These are phyloP conservation scores for Melanotaenia pygmaea DNA, from an alignment of 2,797 vertebrate genomes.

Conservation along the genomic window DNA sequence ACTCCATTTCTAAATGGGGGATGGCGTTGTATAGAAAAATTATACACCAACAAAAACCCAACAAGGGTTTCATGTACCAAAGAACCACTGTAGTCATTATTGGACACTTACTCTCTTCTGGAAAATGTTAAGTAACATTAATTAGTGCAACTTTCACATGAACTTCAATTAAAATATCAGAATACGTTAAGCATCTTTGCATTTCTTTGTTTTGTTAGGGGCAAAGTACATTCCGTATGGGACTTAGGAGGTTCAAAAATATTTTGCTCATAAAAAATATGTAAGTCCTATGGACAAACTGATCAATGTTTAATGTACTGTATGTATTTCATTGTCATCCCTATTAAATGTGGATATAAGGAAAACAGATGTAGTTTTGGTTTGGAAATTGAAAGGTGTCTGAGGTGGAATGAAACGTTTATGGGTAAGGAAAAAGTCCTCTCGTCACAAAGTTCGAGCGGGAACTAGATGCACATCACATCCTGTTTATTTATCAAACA, in stretches of 20 bases:
- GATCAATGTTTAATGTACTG: conserved; percentile 46
- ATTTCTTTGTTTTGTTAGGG: background rate
- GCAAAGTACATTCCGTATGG: background rate
- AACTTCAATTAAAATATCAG: background rate
- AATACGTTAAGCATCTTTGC: background rate
- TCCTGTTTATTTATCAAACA: conserved; percentile 74
- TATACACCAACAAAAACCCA: conserved; percentile 2
- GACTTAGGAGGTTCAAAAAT: conserved; percentile 6
- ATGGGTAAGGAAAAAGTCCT: conserved; percentile 62
- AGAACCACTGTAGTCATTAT: background rate
- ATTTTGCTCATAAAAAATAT: conserved; percentile 26
- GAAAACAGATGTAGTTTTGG: background rate
- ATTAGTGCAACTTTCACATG: background rate
- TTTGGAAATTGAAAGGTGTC: conserved; percentile 17
- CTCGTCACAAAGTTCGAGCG: conserved; percentile 29
- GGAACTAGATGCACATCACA: conserved; percentile 59
- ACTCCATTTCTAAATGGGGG: conserved; percentile 39
- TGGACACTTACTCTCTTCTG: conserved; percentile 3
- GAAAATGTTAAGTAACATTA: conserved; percentile 1
- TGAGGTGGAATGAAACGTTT: conserved; percentile 39
- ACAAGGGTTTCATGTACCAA: background rate
- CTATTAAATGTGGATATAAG: conserved; percentile 52
- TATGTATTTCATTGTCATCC: conserved; percentile 47
- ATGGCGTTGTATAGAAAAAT: conserved; percentile 15
- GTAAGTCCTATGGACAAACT: conserved; percentile 61